Evolutionary conservation across 2,113 vertebrate species (phyloP).

Genomic region (Apodemus sylvaticus): DNA sequence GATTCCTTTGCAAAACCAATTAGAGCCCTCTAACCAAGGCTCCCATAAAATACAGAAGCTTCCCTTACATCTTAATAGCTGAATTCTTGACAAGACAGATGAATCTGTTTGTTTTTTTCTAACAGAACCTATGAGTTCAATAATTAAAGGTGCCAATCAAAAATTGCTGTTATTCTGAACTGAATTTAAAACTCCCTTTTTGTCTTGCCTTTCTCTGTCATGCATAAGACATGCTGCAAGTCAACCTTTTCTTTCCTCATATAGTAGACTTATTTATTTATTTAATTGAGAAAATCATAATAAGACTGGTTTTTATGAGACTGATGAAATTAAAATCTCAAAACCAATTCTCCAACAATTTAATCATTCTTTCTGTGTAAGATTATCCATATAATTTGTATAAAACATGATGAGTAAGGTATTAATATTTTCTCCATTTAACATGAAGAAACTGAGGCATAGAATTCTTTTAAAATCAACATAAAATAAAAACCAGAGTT

Average conservation of each 20-base stretch:
- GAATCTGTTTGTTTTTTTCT: neutral
- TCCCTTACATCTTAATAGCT: neutral
- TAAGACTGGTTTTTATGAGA: neutral
- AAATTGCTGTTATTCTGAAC: neutral
- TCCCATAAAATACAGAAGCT: neutral
- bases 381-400: neutral
- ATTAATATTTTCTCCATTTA: neutral
- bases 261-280: neutral
- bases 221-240: neutral
- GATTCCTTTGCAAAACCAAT: neutral
- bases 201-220: neutral
- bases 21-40: neutral
- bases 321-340: neutral
- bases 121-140: neutral
- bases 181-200: neutral
- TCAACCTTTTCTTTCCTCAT: neutral
- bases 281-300: neutral
- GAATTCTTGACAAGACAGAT: neutral
- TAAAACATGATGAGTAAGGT: neutral
- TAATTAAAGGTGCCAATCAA: neutral
- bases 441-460: neutral
- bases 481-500: neutral
- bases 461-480: neutral
- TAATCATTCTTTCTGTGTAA: neutral
- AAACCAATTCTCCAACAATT: slow-evolving; percentile 6